Conservation (phyloP, 2,797 vertebrate genomes). For the Neopelma chrysocephalum region DNA sequence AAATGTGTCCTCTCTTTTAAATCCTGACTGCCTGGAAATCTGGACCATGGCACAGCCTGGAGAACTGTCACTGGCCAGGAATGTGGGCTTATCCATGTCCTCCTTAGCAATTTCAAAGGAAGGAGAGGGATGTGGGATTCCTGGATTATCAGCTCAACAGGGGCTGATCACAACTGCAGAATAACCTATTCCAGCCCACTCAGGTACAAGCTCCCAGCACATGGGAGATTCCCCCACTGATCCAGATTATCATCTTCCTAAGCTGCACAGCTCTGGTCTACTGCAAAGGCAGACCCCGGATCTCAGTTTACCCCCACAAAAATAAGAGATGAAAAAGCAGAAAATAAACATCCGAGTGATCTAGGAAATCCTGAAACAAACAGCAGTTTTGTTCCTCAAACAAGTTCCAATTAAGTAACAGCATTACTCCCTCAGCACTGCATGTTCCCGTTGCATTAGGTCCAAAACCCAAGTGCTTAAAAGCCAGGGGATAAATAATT, state of each 20-base stretch:
- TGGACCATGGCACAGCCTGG: accelerated
- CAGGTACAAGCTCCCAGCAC: neutral
- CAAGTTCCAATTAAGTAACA: neutral
- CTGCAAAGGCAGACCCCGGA: neutral
- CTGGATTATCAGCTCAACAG: neutral
- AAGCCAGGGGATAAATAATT: conserved; percentile 57
- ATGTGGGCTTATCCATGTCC: no score
- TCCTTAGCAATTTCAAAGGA: neutral
- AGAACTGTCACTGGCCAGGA: neutral
- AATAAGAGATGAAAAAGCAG: neutral
- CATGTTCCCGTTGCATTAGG: neutral
- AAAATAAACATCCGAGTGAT: neutral
- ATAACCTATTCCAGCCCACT: neutral
- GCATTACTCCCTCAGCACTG: neutral
- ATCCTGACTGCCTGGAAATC: neutral
- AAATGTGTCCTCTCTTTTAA: neutral
- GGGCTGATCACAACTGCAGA: neutral
- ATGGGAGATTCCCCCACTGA: neutral
- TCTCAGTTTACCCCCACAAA: neutral
- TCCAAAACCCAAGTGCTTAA: conserved; percentile 28
- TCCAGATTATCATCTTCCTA: neutral
- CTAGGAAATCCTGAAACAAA: neutral
- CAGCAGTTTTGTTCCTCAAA: conserved; percentile 19
- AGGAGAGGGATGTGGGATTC: neutral
- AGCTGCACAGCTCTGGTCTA: neutral